A percentile compares a stretch with the other conserved stretches of the same genome.
phyloP scores from a whole-genome alignment of 2,113 vertebrate genomes.

The Ochotona princeps region DNA sequence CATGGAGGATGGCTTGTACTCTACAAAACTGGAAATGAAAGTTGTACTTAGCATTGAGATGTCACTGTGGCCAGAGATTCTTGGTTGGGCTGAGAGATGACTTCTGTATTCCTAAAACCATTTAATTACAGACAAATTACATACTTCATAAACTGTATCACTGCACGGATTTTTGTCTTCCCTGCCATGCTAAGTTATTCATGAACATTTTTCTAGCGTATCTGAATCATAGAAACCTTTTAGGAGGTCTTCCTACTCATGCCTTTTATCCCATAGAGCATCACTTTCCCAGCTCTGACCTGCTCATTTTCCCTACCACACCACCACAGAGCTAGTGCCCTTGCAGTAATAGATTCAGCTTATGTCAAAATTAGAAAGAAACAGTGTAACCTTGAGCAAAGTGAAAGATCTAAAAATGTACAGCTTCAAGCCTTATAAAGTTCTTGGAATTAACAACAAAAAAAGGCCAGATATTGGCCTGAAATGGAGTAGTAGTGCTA shows the following conservation, averaged over 20 bases:
- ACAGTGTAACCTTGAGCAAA: conserved; percentile 50
- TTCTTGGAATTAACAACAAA: conserved; percentile 21
- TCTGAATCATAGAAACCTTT: conserved; percentile 46
- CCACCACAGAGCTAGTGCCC: conserved; percentile 8
- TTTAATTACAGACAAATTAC: conserved; percentile 41
- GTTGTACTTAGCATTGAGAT: neutral
- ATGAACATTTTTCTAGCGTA: conserved; percentile 53
- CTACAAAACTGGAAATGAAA: conserved; percentile 7
- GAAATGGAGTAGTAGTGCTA: neutral
- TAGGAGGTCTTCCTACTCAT: conserved; percentile 23
- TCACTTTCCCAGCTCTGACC: conserved; percentile 30
- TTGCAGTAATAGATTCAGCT: conserved; percentile 42
- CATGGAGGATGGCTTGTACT: conserved; percentile 29
- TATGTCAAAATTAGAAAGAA: conserved; percentile 66
- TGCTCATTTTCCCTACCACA: neutral
- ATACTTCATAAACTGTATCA: conserved; percentile 24
- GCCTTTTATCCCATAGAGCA: conserved; percentile 13
- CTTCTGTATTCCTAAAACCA: conserved; percentile 35
- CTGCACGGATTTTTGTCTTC: conserved; percentile 44
- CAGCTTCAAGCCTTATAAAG: conserved; percentile 51
- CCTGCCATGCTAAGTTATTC: conserved; percentile 46
- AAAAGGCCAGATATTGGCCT: conserved; percentile 33
- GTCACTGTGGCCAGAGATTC: conserved; percentile 8
- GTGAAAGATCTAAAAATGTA: conserved; percentile 62
- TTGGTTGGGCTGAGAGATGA: conserved; percentile 37